Evolutionary conservation across 2,113 vertebrate genomes (phyloP).

Genomic region (Chauna torquata): DNA sequence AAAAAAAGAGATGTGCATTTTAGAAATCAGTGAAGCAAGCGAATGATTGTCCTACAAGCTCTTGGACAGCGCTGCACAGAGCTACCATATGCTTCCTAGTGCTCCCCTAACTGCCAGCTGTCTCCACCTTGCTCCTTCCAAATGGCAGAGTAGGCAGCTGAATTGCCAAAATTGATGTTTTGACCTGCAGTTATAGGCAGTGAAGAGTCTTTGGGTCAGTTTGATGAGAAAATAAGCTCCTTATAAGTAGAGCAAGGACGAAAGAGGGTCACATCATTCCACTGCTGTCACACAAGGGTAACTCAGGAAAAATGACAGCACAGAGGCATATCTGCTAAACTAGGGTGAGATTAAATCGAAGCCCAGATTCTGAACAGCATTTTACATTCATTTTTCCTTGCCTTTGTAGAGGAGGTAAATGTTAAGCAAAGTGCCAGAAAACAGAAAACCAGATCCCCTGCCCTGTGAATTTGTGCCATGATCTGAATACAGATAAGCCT

Average conservation of each 20-base stretch:
- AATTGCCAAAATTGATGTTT: constrained; percentile 49
- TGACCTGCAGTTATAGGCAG: constrained; percentile 35
- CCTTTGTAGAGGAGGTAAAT: background rate
- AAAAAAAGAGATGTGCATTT: background rate
- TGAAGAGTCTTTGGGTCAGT: background rate
- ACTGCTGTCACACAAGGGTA: background rate
- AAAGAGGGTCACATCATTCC: background rate
- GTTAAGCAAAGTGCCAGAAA: background rate
- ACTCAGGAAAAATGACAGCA: background rate
- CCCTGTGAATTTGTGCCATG: background rate
- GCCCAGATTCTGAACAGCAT: background rate
- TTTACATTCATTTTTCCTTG: background rate
- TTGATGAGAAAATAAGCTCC: background rate
- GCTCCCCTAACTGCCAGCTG: constrained; percentile 65
- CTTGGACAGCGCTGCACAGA: constrained; percentile 34
- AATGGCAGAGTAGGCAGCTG: constrained; percentile 33
- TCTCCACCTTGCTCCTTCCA: constrained; percentile 53
- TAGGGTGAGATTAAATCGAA: background rate
- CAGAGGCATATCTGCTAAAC: background rate
- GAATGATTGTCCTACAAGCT: background rate
- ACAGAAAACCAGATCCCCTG: background rate
- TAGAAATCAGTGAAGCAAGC: constrained; percentile 36
- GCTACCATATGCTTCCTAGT: constrained; percentile 63
- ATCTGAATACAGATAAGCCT: background rate
- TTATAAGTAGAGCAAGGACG: constrained; percentile 18